Evolutionary conservation across 2,113 vertebrate genomes (phyloP), one percentile per base, ranked within the genome.

Genomic region (Lota lota): DNA sequence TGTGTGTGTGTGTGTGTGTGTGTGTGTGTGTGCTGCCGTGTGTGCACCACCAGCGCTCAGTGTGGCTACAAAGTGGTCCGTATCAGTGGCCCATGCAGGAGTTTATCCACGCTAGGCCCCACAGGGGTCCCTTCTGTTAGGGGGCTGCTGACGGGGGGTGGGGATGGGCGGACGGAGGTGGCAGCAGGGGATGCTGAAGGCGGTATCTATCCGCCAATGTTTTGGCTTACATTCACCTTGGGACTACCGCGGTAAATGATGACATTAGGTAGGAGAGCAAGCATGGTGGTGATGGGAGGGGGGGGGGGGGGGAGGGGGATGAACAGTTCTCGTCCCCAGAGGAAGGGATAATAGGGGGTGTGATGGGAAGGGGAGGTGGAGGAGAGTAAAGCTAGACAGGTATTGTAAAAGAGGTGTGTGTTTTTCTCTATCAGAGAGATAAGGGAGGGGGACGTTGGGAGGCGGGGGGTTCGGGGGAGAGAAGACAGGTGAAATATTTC

Each of bases 401-500:
- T 87, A 85, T 70, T 82, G 84, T 77, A 77, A 76, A 80, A 85
- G 80, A 88, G 82, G 83, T 81, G 86, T 85, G 82, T 83, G 72
- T 2, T 63, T 78, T 14, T 28, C 51, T 66, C 63, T 63, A 64
- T 76, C 66, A 67, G 40, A 76, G 76, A 82, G 77, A 77, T 73
- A 68, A 72, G 59, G 61, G 22, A n/a, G 16, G 33, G 24, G 50
- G 28, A 2, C 2, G 19, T 12, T 20, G 66, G 61, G 57, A 58
- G 64, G 61, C 33, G 56, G 72, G 63, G 28, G 28, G 7, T 78
- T 61, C 18, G 19, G 20, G 28, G 40, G 4, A 59, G 54, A 50
- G 57, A 54, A n/a, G 22, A 83, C 79, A 88, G 88, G 80, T 83
- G 81, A 85, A 88, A 85, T 86, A 88, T 87, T 80, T 82, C 74